phyloP scores from a whole-genome alignment of 2,888 invertebrate genomes.

The Drosophila borborema region DNA sequence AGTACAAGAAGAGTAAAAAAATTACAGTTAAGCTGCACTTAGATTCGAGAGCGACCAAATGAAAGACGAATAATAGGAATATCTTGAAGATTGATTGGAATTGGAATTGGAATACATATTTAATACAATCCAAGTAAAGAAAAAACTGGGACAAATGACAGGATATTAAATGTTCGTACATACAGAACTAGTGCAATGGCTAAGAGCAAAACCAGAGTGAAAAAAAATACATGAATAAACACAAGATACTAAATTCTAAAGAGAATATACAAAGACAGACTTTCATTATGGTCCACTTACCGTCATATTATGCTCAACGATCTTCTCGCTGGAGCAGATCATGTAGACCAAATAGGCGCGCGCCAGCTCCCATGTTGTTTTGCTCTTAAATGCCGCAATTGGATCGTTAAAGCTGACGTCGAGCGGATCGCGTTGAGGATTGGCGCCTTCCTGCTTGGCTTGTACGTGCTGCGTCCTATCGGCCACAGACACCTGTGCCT shows the following conservation, averaged over 20 bases:
- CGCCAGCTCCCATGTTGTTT: conserved; percentile 95
- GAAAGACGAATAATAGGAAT: background rate
- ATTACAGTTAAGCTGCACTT: background rate
- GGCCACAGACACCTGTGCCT: conserved; percentile 45
- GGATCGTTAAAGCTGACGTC: conserved; percentile 95
- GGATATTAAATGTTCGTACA: background rate
- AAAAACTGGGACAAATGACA: background rate
- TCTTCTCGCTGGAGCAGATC: conserved; percentile 93
- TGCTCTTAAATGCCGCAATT: conserved; percentile 96
- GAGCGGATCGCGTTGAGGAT: conserved; percentile 88
- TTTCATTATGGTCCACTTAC: conserved; percentile 87
- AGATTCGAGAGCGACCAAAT: background rate
- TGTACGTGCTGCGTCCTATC: conserved; percentile 16
- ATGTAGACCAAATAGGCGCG: conserved; percentile 96
- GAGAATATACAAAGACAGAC: background rate
- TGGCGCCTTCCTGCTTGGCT: conserved; percentile 57
- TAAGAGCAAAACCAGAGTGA: background rate
- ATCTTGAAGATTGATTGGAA: background rate
- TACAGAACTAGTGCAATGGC: background rate
- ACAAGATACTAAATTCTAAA: background rate
- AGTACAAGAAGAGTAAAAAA: background rate
- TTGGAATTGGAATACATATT: background rate
- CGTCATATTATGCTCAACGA: conserved; percentile 97
- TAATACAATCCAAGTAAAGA: background rate
- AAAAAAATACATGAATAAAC: background rate